Percentiles rank a stretch among this genome's conserved stretches.
phyloP scores from a whole-genome alignment of 1,140 invertebrate species.

The Gonatopus flavifemur region DNA sequence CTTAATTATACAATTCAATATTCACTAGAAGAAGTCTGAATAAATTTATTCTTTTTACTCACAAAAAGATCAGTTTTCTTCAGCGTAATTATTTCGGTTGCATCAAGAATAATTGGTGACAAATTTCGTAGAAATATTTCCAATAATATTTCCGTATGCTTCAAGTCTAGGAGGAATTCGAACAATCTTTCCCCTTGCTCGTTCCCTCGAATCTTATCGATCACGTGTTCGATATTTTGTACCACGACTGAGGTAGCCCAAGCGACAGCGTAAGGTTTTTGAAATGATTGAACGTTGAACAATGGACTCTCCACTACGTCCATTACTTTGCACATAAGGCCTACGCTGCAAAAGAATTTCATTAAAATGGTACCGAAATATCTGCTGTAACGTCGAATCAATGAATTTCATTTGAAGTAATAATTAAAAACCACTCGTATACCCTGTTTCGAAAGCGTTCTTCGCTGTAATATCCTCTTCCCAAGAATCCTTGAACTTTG shows the following conservation, averaged over 20 bases:
- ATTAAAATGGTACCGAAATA: slow-evolving; percentile 19
- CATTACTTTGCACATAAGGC: slow-evolving; percentile 45
- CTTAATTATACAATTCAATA: no score
- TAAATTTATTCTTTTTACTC: no score
- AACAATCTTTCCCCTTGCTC: slow-evolving; percentile 23
- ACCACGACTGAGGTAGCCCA: slow-evolving; percentile 37
- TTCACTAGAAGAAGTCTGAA: no score
- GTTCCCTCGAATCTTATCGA: slow-evolving; percentile 37
- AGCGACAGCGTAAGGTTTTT: slow-evolving; percentile 33
- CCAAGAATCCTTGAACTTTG: slow-evolving; percentile 35
- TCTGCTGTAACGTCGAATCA: not conserved
- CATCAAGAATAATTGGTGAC: slow-evolving; percentile 33
- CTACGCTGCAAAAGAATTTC: slow-evolving; percentile 48
- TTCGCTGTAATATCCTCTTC: slow-evolving; percentile 18
- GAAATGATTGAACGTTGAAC: slow-evolving; percentile 39
- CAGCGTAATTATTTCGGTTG: slow-evolving; percentile 37
- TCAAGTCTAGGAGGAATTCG: slow-evolving; percentile 34
- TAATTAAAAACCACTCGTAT: slow-evolving; percentile 10
- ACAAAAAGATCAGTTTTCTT: no score
- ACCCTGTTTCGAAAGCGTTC: slow-evolving; percentile 45
- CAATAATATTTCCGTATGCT: slow-evolving; percentile 38
- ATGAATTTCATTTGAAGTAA: not conserved
- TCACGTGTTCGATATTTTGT: slow-evolving; percentile 38
- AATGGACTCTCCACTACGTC: slow-evolving; percentile 41
- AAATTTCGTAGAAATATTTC: slow-evolving; percentile 36